These are phyloP conservation scores for Metopia argyrocephala DNA, from an alignment of 2,888 invertebrate genomes.

Conservation along the genomic window DNA sequence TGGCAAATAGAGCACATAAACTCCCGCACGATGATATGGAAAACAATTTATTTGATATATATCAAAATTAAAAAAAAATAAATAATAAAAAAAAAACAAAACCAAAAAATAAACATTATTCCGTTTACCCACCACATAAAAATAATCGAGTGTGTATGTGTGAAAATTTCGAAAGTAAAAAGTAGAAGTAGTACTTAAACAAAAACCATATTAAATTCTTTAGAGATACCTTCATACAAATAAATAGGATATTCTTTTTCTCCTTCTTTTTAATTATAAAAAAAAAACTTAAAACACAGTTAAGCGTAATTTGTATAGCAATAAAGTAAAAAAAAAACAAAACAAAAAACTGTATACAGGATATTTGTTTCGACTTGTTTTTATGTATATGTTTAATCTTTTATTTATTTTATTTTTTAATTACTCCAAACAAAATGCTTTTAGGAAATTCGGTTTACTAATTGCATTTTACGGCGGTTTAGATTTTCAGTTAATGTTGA, in stretches of 20 bases:
- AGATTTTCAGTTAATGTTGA: constrained; percentile 72
- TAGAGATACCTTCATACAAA: constrained; percentile 54
- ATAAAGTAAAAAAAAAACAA: constrained; percentile 41
- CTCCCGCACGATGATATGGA: no score
- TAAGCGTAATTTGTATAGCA: constrained; percentile 59
- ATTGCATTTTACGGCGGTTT: constrained; percentile 82
- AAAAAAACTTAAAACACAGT: constrained; percentile 53
- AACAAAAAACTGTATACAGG: constrained; percentile 25
- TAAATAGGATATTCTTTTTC: constrained; percentile 47
- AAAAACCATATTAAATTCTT: constrained; percentile 10
- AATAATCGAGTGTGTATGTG: neutral
- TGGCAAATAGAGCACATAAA: no score
- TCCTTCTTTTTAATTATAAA: constrained; percentile 22
- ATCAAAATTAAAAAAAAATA: neutral
- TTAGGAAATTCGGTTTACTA: constrained; percentile 80
- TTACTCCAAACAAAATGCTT: neutral
- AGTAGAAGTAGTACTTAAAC: constrained; percentile 27
- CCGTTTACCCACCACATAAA: neutral
- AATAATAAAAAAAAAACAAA: no score
- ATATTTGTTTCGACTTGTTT: constrained; percentile 26
- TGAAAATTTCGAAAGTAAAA: neutral
- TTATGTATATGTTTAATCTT: neutral
- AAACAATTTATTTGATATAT: no score
- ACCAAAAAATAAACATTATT: no score
- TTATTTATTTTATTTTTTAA: no score